These are phyloP conservation scores for Procavia capensis DNA, from an alignment of 2,113 vertebrate genomes.

Conservation along the genomic window DNA sequence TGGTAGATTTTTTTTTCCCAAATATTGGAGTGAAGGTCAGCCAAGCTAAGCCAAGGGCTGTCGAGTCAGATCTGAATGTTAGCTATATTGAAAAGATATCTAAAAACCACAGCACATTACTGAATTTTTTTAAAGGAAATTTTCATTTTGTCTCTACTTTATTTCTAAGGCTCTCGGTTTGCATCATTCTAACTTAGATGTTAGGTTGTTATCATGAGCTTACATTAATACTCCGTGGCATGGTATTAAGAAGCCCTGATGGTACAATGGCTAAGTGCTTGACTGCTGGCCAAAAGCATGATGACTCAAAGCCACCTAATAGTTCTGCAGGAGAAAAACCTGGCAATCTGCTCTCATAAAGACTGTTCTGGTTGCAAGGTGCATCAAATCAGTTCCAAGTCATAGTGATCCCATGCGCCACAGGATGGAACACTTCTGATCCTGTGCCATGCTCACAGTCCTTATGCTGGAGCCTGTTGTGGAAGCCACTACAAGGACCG, in stretches of 20 bases:
- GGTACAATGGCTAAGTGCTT: neutral
- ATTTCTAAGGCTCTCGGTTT: conserved; percentile 49
- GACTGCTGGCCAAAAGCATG: neutral
- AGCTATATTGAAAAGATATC: conserved; percentile 61
- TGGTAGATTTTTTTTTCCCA: too few relatives aligned
- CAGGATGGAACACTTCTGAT: too few relatives aligned
- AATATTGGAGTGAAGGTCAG: conserved; percentile 34
- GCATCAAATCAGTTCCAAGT: too few relatives aligned
- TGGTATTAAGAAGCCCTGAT: neutral
- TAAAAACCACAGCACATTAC: conserved; percentile 24
- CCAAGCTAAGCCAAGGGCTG: too few relatives aligned
- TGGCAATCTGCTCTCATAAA: neutral
- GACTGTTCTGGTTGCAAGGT: too few relatives aligned
- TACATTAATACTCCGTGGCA: conserved; percentile 54
- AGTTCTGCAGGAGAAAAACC: neutral
- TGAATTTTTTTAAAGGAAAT: conserved; percentile 40
- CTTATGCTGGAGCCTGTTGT: too few relatives aligned
- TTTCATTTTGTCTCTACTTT: conserved; percentile 7
- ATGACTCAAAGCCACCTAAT: neutral
- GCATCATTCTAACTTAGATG: conserved; percentile 43
- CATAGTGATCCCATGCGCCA: too few relatives aligned
- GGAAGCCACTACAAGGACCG: too few relatives aligned
- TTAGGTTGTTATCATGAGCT: conserved; percentile 33
- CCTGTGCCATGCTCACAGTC: too few relatives aligned
- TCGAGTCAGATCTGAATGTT: too few relatives aligned